Evolutionary conservation across 2,888 invertebrate genomes (phyloP), one percentile per base, ranked within the genome.

Genomic region (Drosophila longiperda): DNA sequence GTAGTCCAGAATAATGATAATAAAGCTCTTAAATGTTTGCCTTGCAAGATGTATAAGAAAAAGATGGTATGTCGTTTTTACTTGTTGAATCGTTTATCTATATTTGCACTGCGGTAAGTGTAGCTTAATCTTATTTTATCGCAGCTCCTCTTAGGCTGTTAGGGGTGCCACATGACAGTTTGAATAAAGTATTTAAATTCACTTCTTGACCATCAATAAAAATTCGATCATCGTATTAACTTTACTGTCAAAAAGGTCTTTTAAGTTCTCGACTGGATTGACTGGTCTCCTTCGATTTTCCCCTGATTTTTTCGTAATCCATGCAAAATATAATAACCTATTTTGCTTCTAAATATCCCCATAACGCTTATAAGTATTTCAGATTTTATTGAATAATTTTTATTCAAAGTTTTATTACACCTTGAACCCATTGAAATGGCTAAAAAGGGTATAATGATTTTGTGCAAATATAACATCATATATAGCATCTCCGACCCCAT

Each of bases 1-100:
- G 42, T 23, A 9, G 9, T 23, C 11, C 9, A 34, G 17, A 9
- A 20, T 78, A 53, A 65, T 53, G 42, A 73, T 75, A 66, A 75
- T 34, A 45, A 45, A 4, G 54, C 60, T 58, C 4, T 42, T 77
- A 42, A 20, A 45, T 45, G 20, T 12, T 45, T 12, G 20, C 3
- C 4, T 7, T 20, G 20, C 45, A 1, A 12, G 20, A 20, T 7
- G 1, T 6, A 23, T 15, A 15, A 15, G 3, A 23, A 8, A 23
- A 1, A 15, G 7, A 23, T 23, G 15, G 7, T 12, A 12, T 45
- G 45, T 20, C 11, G 42, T 20, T 5, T 20, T 5, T 3, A 6
- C 42, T 42, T 12, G 42, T 12, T 20, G 20, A 42, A 20, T 20
- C 12, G 6, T 11, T 9, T 2, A 11, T 42, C 2, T 20, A 42